Evolutionary conservation across 2,113 vertebrate species (phyloP).

Genomic region (Pollachius pollachius): DNA sequence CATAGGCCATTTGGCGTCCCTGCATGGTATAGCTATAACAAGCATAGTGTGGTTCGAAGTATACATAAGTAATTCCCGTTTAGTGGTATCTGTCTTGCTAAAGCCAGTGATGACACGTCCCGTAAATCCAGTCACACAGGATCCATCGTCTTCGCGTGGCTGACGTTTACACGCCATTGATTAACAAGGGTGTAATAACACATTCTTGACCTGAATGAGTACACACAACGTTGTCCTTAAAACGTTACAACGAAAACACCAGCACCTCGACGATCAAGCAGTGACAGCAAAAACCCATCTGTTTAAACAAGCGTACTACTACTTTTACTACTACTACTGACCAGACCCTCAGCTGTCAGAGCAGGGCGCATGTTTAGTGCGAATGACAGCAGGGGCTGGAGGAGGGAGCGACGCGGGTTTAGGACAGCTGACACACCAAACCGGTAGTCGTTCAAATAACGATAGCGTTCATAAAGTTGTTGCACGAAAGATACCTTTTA

Average conservation of each 20-base stretch:
- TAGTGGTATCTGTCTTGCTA: constrained; percentile 10
- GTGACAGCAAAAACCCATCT: neutral
- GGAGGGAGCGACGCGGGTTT: neutral
- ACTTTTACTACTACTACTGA: too few relatives aligned
- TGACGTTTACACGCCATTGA: constrained; percentile 22
- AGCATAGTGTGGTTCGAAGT: too few relatives aligned
- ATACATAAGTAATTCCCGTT: too few relatives aligned
- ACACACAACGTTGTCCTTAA: neutral
- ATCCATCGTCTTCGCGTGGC: constrained; percentile 31
- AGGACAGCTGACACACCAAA: constrained; percentile 46
- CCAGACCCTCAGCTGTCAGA: constrained; percentile 49
- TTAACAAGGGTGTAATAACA: neutral
- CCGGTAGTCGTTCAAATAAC: constrained; percentile 23
- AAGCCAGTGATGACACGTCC: constrained; percentile 37
- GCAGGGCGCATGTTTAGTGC: constrained; percentile 40
- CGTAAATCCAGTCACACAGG: constrained; percentile 71
- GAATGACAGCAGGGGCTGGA: constrained; percentile 61
- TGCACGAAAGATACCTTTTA: too few relatives aligned
- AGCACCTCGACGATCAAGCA: too few relatives aligned
- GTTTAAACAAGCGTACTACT: neutral
- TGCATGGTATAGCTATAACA: too few relatives aligned
- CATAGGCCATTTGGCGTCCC: too few relatives aligned
- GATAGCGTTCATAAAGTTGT: neutral
- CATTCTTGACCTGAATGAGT: neutral
- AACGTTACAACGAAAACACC: too few relatives aligned